Conservation (phyloP, 2,888 invertebrate genomes). For the Eupithecia subumbrata region DNA sequence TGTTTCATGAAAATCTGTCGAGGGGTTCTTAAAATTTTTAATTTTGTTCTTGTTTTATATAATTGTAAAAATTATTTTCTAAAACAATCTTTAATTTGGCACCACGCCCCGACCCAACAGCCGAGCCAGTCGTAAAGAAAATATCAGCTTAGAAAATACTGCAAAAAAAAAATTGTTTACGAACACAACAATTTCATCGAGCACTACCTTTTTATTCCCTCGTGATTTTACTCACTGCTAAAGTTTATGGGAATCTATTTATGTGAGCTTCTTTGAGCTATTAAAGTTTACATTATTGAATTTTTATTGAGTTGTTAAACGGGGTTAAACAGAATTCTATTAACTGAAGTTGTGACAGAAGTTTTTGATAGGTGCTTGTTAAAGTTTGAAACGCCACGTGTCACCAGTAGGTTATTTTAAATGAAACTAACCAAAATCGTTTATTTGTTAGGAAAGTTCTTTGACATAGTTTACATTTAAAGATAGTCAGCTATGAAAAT, state of each 20-base stretch:
- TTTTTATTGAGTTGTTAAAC: constrained; percentile 6
- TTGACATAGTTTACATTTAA: neutral
- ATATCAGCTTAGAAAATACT: neutral
- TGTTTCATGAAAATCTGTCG: too few species aligned
- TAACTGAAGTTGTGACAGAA: neutral
- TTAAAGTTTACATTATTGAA: constrained; percentile 21
- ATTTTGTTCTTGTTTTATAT: too few species aligned
- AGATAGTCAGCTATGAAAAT: neutral
- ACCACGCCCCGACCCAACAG: too few species aligned
- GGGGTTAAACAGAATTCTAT: constrained; percentile 3
- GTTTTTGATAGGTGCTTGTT: neutral
- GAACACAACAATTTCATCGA: neutral
- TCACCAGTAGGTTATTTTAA: neutral
- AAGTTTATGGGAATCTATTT: constrained; percentile 13
- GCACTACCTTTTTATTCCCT: neutral
- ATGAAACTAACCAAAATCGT: neutral
- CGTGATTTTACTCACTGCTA: neutral
- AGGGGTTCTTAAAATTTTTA: too few species aligned
- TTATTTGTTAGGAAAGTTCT: neutral
- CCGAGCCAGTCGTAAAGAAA: neutral
- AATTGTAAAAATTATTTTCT: too few species aligned
- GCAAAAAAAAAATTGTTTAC: neutral
- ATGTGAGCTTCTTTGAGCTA: constrained; percentile 16
- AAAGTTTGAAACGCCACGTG: neutral
- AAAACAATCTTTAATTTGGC: too few species aligned